A percentile compares a stretch with the other conserved stretches of the same genome.
These are phyloP conservation scores for Ornithoptera alexandrae DNA, from an alignment of 2,888 invertebrate species.

Conservation along the genomic window DNA sequence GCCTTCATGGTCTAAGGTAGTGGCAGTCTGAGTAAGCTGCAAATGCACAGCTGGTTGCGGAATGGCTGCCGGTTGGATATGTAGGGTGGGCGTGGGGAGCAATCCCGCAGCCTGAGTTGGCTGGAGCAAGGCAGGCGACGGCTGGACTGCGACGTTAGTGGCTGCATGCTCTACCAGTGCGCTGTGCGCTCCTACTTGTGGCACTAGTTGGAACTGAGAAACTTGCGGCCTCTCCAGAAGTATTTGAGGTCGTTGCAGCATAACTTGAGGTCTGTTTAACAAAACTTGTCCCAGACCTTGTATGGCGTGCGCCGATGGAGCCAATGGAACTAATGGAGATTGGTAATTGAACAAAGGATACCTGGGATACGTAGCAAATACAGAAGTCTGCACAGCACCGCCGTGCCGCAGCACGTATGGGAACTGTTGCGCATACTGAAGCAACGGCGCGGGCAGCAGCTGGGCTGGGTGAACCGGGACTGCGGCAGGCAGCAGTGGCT, in stretches of 20 bases:
- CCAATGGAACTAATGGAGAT: slow-evolving; percentile 45
- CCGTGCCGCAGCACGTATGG: slow-evolving; percentile 70
- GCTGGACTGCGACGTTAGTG: slow-evolving; percentile 43
- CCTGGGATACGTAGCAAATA: slow-evolving; percentile 70
- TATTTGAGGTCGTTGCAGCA: slow-evolving; percentile 42
- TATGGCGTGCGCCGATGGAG: slow-evolving; percentile 34
- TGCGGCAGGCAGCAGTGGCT: slow-evolving; percentile 49
- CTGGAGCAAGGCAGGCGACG: slow-evolving; percentile 38
- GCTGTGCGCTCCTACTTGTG: slow-evolving; percentile 41
- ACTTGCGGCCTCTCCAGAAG: slow-evolving; percentile 53
- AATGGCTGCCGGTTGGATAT: slow-evolving; percentile 38
- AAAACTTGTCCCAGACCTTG: slow-evolving; percentile 39
- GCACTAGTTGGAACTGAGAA: slow-evolving; percentile 50
- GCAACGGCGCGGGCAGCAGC: slow-evolving; percentile 37
- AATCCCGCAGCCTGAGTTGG: slow-evolving; percentile 33
- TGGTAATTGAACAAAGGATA: slow-evolving; percentile 65
- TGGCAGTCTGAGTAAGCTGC: slow-evolving; percentile 40
- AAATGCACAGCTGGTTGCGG: slow-evolving; percentile 43
- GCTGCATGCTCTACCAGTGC: slow-evolving; percentile 49
- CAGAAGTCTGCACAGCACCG: slow-evolving; percentile 67
- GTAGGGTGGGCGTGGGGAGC: slow-evolving; percentile 39
- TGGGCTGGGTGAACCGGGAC: slow-evolving; percentile 49
- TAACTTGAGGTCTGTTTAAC: slow-evolving; percentile 51
- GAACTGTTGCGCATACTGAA: slow-evolving; percentile 49
- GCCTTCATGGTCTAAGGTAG: slow-evolving; percentile 60